Conservation (phyloP, 2,888 invertebrate species). For the Andrena fulva region DNA sequence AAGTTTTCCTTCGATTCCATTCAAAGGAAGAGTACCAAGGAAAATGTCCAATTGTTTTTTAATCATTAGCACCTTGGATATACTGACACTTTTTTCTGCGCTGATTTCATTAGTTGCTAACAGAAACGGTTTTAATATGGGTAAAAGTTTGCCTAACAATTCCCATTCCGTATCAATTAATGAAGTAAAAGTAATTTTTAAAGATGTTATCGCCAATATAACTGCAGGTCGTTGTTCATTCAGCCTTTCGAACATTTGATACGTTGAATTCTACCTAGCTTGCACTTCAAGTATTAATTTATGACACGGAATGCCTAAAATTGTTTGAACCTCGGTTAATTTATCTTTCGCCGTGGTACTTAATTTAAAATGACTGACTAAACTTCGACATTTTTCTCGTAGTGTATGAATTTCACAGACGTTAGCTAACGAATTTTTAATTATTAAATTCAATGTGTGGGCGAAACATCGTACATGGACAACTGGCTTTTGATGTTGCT, state of each 20-base stretch:
- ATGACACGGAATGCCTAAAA: not conserved
- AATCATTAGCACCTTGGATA: not conserved
- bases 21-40: not conserved
- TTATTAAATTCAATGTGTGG: too few relatives aligned
- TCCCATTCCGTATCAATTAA: not conserved
- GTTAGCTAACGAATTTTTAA: not conserved
- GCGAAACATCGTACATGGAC: too few relatives aligned
- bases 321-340: not conserved
- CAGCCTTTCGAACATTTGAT: not conserved
- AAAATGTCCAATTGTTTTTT: not conserved
- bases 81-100: not conserved
- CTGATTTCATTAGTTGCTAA: not conserved
- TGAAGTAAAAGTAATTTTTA: not conserved
- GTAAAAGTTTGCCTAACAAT: not conserved
- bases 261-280: not conserved
- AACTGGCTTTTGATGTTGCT: too few relatives aligned
- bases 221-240: not conserved
- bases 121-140: not conserved
- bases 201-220: not conserved
- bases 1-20: not conserved
- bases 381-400: not conserved
- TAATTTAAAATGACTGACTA: not conserved
- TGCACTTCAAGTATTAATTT: not conserved
- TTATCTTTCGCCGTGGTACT: not conserved
- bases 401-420: too few relatives aligned